Conservation (phyloP, 2,797 vertebrate genomes). For the Vespertilio murinus region DNA sequence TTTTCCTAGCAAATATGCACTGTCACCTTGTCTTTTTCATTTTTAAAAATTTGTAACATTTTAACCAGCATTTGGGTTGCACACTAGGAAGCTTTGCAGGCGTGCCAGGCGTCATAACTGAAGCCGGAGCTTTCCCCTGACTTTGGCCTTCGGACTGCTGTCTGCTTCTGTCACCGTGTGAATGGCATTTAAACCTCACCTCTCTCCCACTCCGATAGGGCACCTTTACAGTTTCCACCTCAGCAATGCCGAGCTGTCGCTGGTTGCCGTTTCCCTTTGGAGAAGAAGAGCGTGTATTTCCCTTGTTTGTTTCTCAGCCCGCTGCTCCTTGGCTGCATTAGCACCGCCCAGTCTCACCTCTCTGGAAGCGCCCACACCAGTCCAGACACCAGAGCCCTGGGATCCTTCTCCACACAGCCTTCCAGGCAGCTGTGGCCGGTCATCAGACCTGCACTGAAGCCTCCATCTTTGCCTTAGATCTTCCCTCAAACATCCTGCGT, state of each 20-base stretch:
- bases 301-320: not conserved
- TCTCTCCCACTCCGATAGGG: not conserved
- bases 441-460: not conserved
- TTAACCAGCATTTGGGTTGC: not conserved
- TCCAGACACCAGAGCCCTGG: not conserved
- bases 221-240: conserved; percentile 10
- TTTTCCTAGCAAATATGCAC: not conserved
- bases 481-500: not conserved
- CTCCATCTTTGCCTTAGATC: not conserved
- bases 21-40: not conserved
- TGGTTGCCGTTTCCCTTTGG: not conserved
- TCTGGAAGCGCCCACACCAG: not conserved
- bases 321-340: not conserved
- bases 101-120: not conserved
- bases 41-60: not conserved
- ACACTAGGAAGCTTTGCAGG: not conserved
- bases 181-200: not conserved
- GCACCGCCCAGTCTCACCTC: not conserved
- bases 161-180: not conserved
- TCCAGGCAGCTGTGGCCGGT: not conserved
- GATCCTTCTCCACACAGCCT: not conserved
- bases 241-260: not conserved
- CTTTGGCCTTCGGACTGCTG: not conserved
- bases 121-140: not conserved
- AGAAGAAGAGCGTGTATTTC: not conserved